Base-by-base conservation (phyloP, 2,888 invertebrate genomes). In the Tiphia femorata region DNA sequence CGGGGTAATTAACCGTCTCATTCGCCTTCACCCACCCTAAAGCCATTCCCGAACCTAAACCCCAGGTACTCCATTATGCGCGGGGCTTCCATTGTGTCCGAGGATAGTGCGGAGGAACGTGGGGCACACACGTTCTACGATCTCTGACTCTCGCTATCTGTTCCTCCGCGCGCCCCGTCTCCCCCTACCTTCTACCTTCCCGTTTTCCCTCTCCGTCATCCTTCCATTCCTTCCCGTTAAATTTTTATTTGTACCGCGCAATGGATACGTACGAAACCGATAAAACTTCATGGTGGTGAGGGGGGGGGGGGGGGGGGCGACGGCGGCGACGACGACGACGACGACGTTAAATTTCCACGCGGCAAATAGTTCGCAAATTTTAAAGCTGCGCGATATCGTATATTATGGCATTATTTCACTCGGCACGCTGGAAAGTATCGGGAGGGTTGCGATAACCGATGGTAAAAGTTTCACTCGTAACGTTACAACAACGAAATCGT, bases 1-100 rank as follows among this genome's bases (percentile, higher is more conserved):
- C 68, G 53, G 61, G 73, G 76, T 81, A 82, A 82, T 82, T 81
- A 80, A 77, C 75, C 78, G 74, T 77, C 74, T 75, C 72, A 75
- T 76, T 80, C 70, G 67, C 72, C 68, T 69, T 66, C 60, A 72
- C 58, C 70, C 67, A 61, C 67, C 66, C 73, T 60, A 70, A 67
- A 72, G 70, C 75, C 67, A 75, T 76, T 74, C 63, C 72, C 66
- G 64, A 74, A 75, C 63, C 70, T 70, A 66, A 73, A 75, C 71
- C n/a, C 68, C 66, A 59, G 68, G 63, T 65, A 69, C 76, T 79
- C 76, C 69, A 79, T 81, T 79, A 80, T 77, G 72, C 76, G 63
- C 70, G 56, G 33, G 64, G 58, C 62, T 69, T n/a, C 77, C 70
- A 80, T 80, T 80, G 78, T 80, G 73, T 75, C 58, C 59, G 44